Percentiles rank a stretch among this genome's conserved stretches.
These are phyloP conservation scores for Rhagologus leucostigma DNA, from an alignment of 2,113 vertebrate species.

Conservation along the genomic window DNA sequence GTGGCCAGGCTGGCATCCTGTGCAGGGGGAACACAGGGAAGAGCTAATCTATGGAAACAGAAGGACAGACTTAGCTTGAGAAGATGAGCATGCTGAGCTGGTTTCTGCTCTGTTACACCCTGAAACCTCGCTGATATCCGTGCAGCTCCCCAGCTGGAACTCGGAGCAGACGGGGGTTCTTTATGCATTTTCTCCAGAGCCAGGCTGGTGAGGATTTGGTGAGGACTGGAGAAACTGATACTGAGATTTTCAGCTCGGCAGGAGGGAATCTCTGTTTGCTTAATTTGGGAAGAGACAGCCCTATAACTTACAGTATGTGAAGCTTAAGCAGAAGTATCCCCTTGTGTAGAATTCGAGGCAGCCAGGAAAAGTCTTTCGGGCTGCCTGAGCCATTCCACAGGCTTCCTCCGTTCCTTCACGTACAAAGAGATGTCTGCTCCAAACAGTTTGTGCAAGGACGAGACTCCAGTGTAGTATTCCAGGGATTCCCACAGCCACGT, in stretches of 20 bases:
- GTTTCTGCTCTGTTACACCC: slow-evolving; percentile 47
- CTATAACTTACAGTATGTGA: neutral
- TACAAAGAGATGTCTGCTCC: neutral
- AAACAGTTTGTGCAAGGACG: neutral
- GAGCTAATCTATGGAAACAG: slow-evolving; percentile 59
- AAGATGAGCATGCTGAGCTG: slow-evolving; percentile 55
- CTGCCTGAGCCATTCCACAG: neutral
- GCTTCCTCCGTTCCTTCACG: neutral
- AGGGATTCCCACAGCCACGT: neutral
- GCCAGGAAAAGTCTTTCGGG: neutral
- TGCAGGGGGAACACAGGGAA: neutral
- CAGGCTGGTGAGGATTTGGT: slow-evolving; percentile 25
- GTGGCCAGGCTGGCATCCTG: neutral
- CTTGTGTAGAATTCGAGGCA: neutral
- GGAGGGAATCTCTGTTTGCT: slow-evolving; percentile 27
- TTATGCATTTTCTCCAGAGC: slow-evolving; percentile 46
- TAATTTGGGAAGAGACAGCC: slow-evolving; percentile 14
- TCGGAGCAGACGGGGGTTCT: neutral
- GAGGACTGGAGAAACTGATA: slow-evolving; percentile 53
- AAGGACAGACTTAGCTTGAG: slow-evolving; percentile 59
- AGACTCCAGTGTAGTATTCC: neutral
- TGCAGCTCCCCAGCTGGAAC: slow-evolving; percentile 33
- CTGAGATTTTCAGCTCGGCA: slow-evolving; percentile 10
- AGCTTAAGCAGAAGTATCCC: neutral
- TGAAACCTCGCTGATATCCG: slow-evolving; percentile 47